phyloP scores from a whole-genome alignment of 2,797 vertebrate species.

The Oophaga sylvatica region DNA sequence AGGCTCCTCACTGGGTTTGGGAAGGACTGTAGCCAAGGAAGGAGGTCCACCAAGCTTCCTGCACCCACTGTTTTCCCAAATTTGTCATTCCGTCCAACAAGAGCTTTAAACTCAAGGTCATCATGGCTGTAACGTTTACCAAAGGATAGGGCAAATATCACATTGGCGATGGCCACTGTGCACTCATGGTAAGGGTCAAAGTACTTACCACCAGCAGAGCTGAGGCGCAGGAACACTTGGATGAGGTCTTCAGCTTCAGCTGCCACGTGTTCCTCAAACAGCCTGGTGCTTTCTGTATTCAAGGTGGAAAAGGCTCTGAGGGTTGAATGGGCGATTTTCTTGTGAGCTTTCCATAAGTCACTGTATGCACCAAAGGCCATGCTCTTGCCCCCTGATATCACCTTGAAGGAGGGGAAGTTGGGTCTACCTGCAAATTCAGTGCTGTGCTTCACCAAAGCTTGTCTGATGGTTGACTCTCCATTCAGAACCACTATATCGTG shows the following conservation, averaged over 20 bases:
- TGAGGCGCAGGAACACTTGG: constrained; percentile 69
- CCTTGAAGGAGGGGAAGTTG: constrained; percentile 79
- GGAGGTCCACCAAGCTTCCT: constrained; percentile 83
- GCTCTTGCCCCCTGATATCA: constrained; percentile 77
- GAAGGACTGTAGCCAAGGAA: constrained; percentile 83
- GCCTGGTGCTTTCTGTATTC: constrained; percentile 73
- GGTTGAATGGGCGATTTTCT: constrained; percentile 78
- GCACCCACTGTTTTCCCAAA: constrained; percentile 83
- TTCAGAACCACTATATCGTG: constrained; percentile 83
- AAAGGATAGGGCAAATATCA: constrained; percentile 84
- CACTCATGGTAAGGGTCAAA: constrained; percentile 77
- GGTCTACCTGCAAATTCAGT: constrained; percentile 84
- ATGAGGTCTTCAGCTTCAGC: constrained; percentile 78
- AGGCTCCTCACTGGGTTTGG: constrained; percentile 80
- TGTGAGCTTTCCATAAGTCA: constrained; percentile 79
- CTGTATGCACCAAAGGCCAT: constrained; percentile 78
- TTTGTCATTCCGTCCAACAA: constrained; percentile 71
- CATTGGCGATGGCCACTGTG: constrained; percentile 80
- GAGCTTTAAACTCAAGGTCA: constrained; percentile 77
- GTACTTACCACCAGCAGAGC: constrained; percentile 65
- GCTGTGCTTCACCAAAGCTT: constrained; percentile 79
- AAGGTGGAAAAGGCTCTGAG: constrained; percentile 79
- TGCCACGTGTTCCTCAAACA: constrained; percentile 79
- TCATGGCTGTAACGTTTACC: constrained; percentile 80
- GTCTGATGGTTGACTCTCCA: constrained; percentile 72